These are phyloP conservation scores for Lophius americanus DNA, from an alignment of 2,797 vertebrate genomes.

Conservation along the genomic window DNA sequence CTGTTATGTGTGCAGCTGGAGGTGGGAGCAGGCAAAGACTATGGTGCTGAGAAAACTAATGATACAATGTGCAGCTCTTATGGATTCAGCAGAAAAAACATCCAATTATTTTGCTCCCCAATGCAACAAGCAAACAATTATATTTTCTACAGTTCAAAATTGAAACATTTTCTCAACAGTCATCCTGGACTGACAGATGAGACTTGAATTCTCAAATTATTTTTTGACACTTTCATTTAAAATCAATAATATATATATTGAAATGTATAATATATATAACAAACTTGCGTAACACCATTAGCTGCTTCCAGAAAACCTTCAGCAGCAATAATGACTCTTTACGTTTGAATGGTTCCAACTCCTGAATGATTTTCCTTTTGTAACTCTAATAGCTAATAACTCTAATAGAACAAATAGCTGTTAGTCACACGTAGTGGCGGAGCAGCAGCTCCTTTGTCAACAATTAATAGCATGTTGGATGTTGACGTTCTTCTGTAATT, in stretches of 20 bases:
- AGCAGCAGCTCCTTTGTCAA: neutral
- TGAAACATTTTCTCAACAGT: neutral
- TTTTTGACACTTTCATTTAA: neutral
- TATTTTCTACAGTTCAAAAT: neutral
- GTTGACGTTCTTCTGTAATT: constrained; percentile 1
- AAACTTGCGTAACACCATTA: neutral
- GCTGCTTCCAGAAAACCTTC: neutral
- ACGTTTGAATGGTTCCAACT: neutral
- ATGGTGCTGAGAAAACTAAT: neutral
- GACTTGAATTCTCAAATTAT: neutral
- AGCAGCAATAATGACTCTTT: neutral
- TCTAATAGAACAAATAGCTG: neutral
- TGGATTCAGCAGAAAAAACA: neutral
- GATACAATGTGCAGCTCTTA: neutral
- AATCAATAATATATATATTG: too few species aligned
- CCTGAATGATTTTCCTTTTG: constrained; percentile 5
- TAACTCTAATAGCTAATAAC: neutral
- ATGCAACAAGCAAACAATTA: neutral
- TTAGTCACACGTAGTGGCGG: constrained; percentile 10
- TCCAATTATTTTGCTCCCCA: neutral
- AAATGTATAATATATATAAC: neutral
- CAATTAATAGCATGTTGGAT: neutral
- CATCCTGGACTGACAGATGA: too few species aligned
- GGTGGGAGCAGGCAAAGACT: neutral
- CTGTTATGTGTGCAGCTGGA: neutral